Evolutionary conservation across 2,888 invertebrate genomes (phyloP), one percentile per base, ranked within the genome.

Genomic region (Drosophila longiperda): DNA sequence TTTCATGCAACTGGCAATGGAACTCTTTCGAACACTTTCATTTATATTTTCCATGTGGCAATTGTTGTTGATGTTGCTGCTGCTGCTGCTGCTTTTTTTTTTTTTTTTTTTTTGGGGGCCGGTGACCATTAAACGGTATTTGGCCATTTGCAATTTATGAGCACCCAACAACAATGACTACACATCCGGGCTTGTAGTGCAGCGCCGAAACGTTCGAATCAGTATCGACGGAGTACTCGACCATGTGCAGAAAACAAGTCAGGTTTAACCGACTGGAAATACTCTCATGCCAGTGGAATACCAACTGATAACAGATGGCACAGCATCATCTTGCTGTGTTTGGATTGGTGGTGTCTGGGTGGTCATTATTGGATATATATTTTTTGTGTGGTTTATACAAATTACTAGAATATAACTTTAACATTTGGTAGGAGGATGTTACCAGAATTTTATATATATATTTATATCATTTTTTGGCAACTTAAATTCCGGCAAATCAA

Each of bases 61-160:
- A 50, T 50, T 34, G 32, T 40, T 54, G 36, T 60, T 58, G 32
- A 40, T 40, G 50, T 23, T 75, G 54, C 38, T 49, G 23, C 11
- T 52, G 34, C 62, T 62, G 38, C 23, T 42, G 48, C 32, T 74
- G 59, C n/a, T n/a, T n/a, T n/a, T n/a, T n/a, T n/a, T n/a, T n/a
- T n/a, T n/a, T n/a, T n/a, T n/a, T n/a, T n/a, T 50, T 66, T 38
- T 80, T 78, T 26, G 74, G 82, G 29, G 79, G 63, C 76, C 81
- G 64, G 73, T 78, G 76, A 60, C 90, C 90, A 91, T 91, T 91
- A 90, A 91, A 88, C 89, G 91, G 85, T 83, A 88, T 89, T 91
- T 84, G 91, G 89, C 81, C 89, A 90, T 90, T 90, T 89, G 86
- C 84, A 91, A 91, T 91, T 91, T 91, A 91, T 91, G 91, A 79